Base-by-base conservation (phyloP, 2,113 vertebrate genomes). In the Apteryx mantelli region DNA sequence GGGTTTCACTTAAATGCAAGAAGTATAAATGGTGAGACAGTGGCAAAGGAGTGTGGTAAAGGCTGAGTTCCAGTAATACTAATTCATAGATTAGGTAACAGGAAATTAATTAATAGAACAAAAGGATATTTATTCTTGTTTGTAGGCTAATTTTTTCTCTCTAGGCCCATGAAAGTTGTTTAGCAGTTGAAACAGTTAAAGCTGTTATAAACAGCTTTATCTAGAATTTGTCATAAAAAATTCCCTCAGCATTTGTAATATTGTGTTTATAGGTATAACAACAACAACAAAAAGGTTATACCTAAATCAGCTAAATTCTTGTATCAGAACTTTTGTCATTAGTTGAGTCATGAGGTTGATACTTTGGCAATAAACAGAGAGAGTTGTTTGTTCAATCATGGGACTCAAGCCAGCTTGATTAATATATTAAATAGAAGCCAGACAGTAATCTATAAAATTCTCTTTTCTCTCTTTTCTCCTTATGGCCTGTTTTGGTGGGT, bases 391-490 rank as follows among this genome's bases (percentile, higher is more conserved):
- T 68, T 82, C 85, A 60, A 86, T 60, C 70, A 22, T 88, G 66
- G 38, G 66, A 86, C 24, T 65, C 65, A 60, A n/a, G 71, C 34
- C 65, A 94, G 53, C 24, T 82, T 55, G 42, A 88, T 82, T 91
- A 78, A 85, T 91, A 82, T 85, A 86, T 78, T 94, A 93, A 91
- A 88, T 85, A 85, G 88, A 82, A 93, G n/a, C 30, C 74, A 82
- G 34, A 88, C 70, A 94, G 74, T 86, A 88, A 91, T 60, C 50
- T 46, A 36, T 75, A 91, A 82, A 60, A 20, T 60, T 19, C 32
- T 9, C 56, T 60, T 60, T 60, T 60, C 30, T 60, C n/a, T 75
- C 55, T 65, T 78, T 82, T 91, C 63, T 88, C 40, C 36, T 61
- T 70, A 32, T 24, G 25, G 52, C 14, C 46, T 91, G 28, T 61